Evolutionary conservation across 2,113 vertebrate species (phyloP), one percentile per base, ranked within the genome.

Genomic region (Rhea pennata): DNA sequence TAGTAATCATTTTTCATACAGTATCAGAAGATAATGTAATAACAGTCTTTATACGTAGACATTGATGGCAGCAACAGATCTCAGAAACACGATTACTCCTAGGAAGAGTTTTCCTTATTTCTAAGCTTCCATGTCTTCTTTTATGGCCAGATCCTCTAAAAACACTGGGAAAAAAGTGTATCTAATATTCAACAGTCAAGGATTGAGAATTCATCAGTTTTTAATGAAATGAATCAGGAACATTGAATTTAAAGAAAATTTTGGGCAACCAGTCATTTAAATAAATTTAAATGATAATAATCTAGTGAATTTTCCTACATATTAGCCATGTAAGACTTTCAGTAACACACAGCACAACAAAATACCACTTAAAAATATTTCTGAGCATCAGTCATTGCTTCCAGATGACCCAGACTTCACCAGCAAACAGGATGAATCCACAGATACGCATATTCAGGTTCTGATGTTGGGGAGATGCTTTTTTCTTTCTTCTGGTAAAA

Each of bases 101-200:
- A 2, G 87, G 71, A 87, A 91, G 44, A 85, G 76, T 8, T 62
- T 61, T 72, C 21, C 5, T 0, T 39, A 78, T 67, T 81, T 75
- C 51, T 39, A n/a, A 76, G 50, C 1, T 3, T 73, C 67, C 23
- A 4, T 11, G 39, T 7, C 1, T 80, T 48, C 50, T 31, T 80
- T 76, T 58, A 80, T 2, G 5, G 19, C 10, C 36, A 85, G 58
- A 77, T 62, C 17, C 7, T 91, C 36, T 62, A 80, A 56, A 87
- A 78, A 33, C 29, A 8, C 0, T 33, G 7, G 29, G 21, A 9
- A 10, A 10, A 15, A 81, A 61, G 2, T 0, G 0, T 64, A 17
- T 10, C 39, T 46, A 74, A 2, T 22, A 58, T 59, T 64, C 56
- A 91, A 48, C 56, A 58, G 12, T 5, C 10, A 12, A 80, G 50